A percentile compares a stretch with the other conserved stretches of the same genome.
Evolutionary conservation across 2,888 invertebrate genomes (phyloP).

Genomic region (Apodemia zela): DNA sequence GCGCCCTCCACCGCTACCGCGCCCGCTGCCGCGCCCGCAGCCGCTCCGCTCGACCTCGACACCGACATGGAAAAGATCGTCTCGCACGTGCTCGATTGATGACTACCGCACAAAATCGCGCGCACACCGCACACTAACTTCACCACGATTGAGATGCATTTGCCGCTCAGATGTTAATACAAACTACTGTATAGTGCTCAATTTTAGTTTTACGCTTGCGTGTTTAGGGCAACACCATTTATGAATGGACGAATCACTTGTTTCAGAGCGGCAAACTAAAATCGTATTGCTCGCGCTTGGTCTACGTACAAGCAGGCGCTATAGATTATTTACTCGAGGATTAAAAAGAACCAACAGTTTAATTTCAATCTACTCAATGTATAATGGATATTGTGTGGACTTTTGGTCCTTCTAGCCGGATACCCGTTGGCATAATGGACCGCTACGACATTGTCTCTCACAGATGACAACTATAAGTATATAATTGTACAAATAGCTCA

Average conservation of each 20-base stretch:
- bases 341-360: too few relatives aligned
- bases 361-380: too few relatives aligned
- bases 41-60: slow-evolving; percentile 77
- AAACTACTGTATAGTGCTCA: neutral
- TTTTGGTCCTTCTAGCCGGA: neutral
- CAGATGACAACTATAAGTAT: slow-evolving; percentile 1
- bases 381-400: neutral
- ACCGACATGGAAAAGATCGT: slow-evolving; percentile 90
- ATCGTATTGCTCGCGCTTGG: neutral
- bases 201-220: neutral
- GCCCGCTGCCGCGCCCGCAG: slow-evolving; percentile 31
- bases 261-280: neutral
- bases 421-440: neutral
- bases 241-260: neutral
- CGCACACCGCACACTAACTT: neutral
- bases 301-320: too few relatives aligned
- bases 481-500: slow-evolving; percentile 33
- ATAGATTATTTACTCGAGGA: too few relatives aligned
- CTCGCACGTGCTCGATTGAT: slow-evolving; percentile 75
- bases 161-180: neutral
- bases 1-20: slow-evolving; percentile 30
- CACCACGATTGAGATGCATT: neutral
- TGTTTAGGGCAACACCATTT: neutral
- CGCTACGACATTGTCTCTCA: neutral
- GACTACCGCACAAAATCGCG: slow-evolving; percentile 1